Conservation (phyloP, 2,888 invertebrate genomes). For the Agrenia bidenticulata region DNA sequence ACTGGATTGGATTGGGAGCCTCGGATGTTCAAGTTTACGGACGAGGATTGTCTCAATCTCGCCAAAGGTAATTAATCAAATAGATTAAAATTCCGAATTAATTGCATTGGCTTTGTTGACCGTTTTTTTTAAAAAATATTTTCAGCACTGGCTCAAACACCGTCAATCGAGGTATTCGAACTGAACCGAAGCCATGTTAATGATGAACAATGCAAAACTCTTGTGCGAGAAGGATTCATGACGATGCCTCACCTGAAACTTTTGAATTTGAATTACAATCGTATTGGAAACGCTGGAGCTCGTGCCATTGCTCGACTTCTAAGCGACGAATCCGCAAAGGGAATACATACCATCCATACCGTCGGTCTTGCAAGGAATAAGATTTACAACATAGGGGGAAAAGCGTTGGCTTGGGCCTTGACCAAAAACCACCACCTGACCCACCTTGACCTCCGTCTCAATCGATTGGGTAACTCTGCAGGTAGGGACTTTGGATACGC, state of each 20-base stretch:
- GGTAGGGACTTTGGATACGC: constrained; percentile 48
- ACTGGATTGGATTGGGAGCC: constrained; percentile 49
- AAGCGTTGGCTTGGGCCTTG: constrained; percentile 50
- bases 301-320: constrained; percentile 46
- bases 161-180: constrained; percentile 45
- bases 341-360: constrained; percentile 45
- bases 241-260: constrained; percentile 47
- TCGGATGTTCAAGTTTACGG: constrained; percentile 46
- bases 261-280: constrained; percentile 49
- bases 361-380: constrained; percentile 43
- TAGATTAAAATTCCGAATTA: not conserved
- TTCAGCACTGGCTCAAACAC: constrained; percentile 36
- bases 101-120: not conserved
- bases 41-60: constrained; percentile 44
- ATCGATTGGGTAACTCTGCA: constrained; percentile 43
- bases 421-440: constrained; percentile 39
- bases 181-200: constrained; percentile 45
- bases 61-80: constrained; percentile 37
- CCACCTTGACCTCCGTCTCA: constrained; percentile 41
- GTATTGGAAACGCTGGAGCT: constrained; percentile 46
- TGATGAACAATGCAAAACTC: constrained; percentile 47
- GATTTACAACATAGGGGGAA: constrained; percentile 46
- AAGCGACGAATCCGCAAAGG: constrained; percentile 36
- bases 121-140: constrained; percentile 12
- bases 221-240: constrained; percentile 47